Base-by-base conservation (phyloP, 2,113 vertebrate species). In the Dolichotis patagonum region DNA sequence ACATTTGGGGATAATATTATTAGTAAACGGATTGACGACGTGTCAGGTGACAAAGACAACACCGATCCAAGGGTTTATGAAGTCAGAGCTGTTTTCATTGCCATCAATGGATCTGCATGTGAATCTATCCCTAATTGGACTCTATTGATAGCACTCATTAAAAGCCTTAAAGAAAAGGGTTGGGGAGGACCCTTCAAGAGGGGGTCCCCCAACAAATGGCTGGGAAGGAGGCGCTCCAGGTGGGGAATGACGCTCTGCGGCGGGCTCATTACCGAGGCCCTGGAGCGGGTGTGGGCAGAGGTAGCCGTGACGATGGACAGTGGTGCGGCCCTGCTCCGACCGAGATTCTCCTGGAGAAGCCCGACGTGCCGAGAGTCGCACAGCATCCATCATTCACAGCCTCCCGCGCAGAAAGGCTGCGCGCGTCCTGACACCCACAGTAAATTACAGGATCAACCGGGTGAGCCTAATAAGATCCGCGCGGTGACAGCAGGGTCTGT, bases 1-100 rank as follows among this genome's bases (percentile, higher is more conserved):
- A 96, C 97, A 92, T 96, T 97, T 96, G 62, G 85, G 16, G 46
- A 96, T 83, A 96, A 91, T 73, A 88, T 96, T 94, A 96, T 97
- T 88, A 97, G 96, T 95, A 94, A 97, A 95, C 24, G 85, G 35
- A 94, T 83, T 63, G 97, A 83, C n/a, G n/a, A 67, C 85, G 4
- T 0, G 71, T 97, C 95, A 38, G 69, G 69, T 69, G 88, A 85
- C 90, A 90, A 67, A 91, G 95, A 85, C 65, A 26, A 20, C 8
- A 19, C 81, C 1, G 6, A 78, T 54, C 75, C 87, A 22, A 58
- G 35, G 95, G 77, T 71, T 94, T 96, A 93, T 90, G 90, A 92
- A 88, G 52, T 91, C 95, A 65, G 11, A 41, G 41, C 83, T 84
- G 75, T 85, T 92, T 78, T 49, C 87, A 7, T 12, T 19, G 63